Conservation (phyloP, 2,888 invertebrate genomes). For the Lepeophtheirus nordmannii region DNA sequence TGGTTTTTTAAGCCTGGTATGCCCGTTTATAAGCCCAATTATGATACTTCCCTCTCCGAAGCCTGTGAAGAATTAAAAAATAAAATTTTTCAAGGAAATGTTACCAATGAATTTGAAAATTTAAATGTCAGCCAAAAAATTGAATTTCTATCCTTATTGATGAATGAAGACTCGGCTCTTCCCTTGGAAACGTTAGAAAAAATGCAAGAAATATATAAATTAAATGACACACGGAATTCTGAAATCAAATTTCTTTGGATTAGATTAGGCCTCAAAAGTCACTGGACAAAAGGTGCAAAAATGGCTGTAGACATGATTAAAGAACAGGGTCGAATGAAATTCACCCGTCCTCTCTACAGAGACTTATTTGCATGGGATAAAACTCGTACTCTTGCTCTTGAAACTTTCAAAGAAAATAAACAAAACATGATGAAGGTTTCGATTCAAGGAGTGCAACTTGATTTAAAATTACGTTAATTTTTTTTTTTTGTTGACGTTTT, state of each 20-base stretch:
- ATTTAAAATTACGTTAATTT: constrained; percentile 10
- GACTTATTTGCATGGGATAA: constrained; percentile 66
- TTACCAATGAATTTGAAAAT: constrained; percentile 39
- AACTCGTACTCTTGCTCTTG: constrained; percentile 48
- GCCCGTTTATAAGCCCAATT: constrained; percentile 70
- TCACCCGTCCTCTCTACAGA: constrained; percentile 65
- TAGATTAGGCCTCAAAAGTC: constrained; percentile 37
- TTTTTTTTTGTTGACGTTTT: no score
- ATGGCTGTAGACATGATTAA: constrained; percentile 61
- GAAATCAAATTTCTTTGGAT: constrained; percentile 48
- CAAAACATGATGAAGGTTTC: constrained; percentile 69
- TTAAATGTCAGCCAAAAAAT: constrained; percentile 50
- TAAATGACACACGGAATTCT: constrained; percentile 51
- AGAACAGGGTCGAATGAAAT: constrained; percentile 78
- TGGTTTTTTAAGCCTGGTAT: constrained; percentile 72
- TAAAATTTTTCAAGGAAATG: constrained; percentile 7
- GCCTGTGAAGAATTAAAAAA: constrained; percentile 13
- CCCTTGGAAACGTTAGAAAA: constrained; percentile 43
- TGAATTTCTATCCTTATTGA: constrained; percentile 51
- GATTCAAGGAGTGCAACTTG: constrained; percentile 30
- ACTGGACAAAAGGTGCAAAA: constrained; percentile 49
- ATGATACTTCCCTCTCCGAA: constrained; percentile 47
- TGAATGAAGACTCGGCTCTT: constrained; percentile 41
- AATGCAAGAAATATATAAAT: constrained; percentile 48
- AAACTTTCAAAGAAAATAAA: constrained; percentile 53